These are phyloP conservation scores for Noctilio leporinus DNA, from an alignment of 2,113 vertebrate genomes.

Conservation along the genomic window DNA sequence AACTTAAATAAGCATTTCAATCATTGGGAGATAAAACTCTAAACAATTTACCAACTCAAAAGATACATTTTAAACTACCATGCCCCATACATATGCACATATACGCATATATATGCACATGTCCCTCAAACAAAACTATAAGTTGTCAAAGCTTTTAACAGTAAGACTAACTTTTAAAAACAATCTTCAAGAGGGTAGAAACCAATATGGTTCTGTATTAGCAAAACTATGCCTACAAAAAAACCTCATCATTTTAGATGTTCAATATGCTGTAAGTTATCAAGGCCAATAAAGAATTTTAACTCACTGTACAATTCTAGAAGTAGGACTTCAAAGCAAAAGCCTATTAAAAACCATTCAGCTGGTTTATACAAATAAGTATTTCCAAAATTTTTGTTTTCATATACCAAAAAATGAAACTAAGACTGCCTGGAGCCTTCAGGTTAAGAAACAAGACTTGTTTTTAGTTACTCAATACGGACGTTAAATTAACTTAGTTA, in stretches of 20 bases:
- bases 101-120: background rate
- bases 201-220: background rate
- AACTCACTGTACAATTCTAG: background rate
- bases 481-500: background rate
- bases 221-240: background rate
- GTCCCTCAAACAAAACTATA: background rate
- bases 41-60: background rate
- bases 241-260: background rate
- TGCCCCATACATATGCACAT: background rate
- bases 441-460: background rate
- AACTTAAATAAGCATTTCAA: background rate
- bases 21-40: background rate
- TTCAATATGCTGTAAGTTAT: background rate
- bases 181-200: background rate
- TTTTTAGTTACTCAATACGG: background rate
- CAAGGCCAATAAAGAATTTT: background rate
- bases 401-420: background rate
- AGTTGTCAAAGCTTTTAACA: conserved; percentile 4
- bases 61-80: background rate
- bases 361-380: background rate
- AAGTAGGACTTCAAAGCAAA: background rate
- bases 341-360: background rate
- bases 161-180: conserved; percentile 28
- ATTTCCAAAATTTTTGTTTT: conserved; percentile 4
- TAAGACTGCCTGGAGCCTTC: background rate